Evolutionary conservation across 2,888 invertebrate species (phyloP).

Genomic region (Protonemura montana): DNA sequence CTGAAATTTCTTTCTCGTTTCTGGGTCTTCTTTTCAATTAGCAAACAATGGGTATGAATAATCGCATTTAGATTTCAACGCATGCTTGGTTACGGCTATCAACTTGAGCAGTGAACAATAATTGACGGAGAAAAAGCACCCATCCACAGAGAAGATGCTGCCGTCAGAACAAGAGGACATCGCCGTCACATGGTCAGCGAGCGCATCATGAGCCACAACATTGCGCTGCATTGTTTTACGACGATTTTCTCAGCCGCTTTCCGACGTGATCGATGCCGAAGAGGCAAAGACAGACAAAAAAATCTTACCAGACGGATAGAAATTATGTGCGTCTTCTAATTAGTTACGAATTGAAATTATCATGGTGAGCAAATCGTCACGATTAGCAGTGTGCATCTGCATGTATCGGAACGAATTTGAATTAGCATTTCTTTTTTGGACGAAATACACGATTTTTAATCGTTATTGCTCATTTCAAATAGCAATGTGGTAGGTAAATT

Average conservation of each 20-base stretch:
- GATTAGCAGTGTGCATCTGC: background rate
- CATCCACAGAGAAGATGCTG: background rate
- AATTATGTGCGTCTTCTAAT: slow-evolving; percentile 18
- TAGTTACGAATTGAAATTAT: slow-evolving; percentile 25
- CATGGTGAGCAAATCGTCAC: slow-evolving; percentile 13
- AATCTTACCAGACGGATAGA: background rate
- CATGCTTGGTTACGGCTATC: background rate
- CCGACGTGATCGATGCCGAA: background rate
- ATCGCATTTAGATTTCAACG: slow-evolving; percentile 7
- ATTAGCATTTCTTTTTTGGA: slow-evolving; percentile 5
- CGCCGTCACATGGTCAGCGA: background rate
- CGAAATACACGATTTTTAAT: background rate
- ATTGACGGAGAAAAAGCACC: slow-evolving; percentile 17
- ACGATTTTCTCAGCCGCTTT: background rate
- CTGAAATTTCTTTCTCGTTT: background rate
- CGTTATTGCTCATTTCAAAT: background rate
- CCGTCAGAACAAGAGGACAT: background rate
- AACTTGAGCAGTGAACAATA: background rate
- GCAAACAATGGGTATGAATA: background rate
- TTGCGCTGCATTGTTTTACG: slow-evolving; percentile 15
- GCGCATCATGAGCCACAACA: background rate
- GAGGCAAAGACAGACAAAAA: background rate
- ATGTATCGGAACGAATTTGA: background rate
- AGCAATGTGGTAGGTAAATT: slow-evolving; percentile 25
- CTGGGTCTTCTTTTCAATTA: background rate